Base-by-base conservation (phyloP, 2,797 vertebrate genomes). In the Thripadectes ignobilis region DNA sequence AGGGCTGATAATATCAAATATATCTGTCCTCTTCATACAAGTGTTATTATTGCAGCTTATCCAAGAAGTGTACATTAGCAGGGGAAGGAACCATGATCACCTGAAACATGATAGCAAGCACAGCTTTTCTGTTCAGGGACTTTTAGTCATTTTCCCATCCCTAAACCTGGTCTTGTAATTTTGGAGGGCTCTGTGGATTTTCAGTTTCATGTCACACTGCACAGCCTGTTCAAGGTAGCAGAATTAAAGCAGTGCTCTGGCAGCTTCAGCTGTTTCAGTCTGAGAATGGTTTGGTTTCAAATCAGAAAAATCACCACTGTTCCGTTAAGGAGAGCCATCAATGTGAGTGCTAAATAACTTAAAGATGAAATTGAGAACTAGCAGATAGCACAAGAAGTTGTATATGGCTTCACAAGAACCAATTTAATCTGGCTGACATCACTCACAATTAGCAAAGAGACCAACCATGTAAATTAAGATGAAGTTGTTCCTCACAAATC, bases 291-390 rank as follows among this genome's bases (percentile, higher is more conserved):
- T 88, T 82, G 32, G 54, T 94, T 93, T 92, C 76, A 78, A 91
- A 89, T 81, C 54, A 92, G 58, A 80, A 88, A 96, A 95, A 87
- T 90, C 89, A 80, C 58, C 34, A 43, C 54, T 46, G 36, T 80
- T 52, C 62, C 21, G 27, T 68, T 89, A 52, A 88, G 72, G 24
- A 73, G 39, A 96, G 66, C 32, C 45, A n/a, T 78, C 79, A 57
- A 66, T 78, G 32, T 84, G 73, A 91, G 51, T 82, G 52, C 27
- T 93, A 90, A 88, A 54, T 89, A 59, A 63, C 59, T 94, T 67
- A 79, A 81, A 93, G 57, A 59, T 59, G 83, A 92, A 93, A 93
- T 88, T 69, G 73, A 76, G 93, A 94, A 66, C 73, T 73, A 85
- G 49, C 73, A 92, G 88, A 93, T 94, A 74, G 86, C 71, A 86